Evolutionary conservation across 1,140 invertebrate genomes (phyloP), one percentile per base, ranked within the genome.

Genomic region (Drosophila rhopaloa): DNA sequence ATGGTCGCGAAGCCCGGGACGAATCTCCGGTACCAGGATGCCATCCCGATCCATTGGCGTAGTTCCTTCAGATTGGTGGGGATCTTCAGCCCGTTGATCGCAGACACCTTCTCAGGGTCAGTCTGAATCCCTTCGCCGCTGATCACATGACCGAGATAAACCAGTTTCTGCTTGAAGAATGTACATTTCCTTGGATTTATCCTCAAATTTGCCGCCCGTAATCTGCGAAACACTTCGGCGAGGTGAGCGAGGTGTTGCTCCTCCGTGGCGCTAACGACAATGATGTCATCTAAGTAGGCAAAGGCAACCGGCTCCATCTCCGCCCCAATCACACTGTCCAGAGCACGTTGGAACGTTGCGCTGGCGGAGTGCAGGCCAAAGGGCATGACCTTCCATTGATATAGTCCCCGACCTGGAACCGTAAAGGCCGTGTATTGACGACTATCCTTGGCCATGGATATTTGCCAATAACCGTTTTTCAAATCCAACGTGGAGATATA

Each of bases 51-150:
- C 37, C 37, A 38, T 38, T 38, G 10, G 0, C 37, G 37, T 1
- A 38, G 10, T 38, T 38, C 37, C 37, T 38, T 38, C 10, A 38
- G 3, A 13, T 27, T 29, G 1, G 48, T 32, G 7, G 48, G 27
- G 2, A 27, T 5, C n/a, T n/a, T n/a, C 5, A 50, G 2, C 4
- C 24, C 24, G 0, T n/a, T 27, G n/a, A 50, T 32, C 9, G 48
- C 48, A 3, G 27, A n/a, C 11, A 50, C 48, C 48, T 32, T 50
- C 3, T 32, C 16, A 0, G 51, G 51, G 10, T 54, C 51, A 0
- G 51, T 54, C 9, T 54, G 51, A 11, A 54, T 11, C 1, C 51
- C 51, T 13, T 38, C 8, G 14, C 35, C 9, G 50, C 51, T 38
- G 9, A 38, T 54, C 14, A 38, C 51, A 6, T 54, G 32, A 0